Evolutionary conservation across 2,888 invertebrate species (phyloP), one percentile per base, ranked within the genome.

Genomic region (Dyspetes luteomarginatus): DNA sequence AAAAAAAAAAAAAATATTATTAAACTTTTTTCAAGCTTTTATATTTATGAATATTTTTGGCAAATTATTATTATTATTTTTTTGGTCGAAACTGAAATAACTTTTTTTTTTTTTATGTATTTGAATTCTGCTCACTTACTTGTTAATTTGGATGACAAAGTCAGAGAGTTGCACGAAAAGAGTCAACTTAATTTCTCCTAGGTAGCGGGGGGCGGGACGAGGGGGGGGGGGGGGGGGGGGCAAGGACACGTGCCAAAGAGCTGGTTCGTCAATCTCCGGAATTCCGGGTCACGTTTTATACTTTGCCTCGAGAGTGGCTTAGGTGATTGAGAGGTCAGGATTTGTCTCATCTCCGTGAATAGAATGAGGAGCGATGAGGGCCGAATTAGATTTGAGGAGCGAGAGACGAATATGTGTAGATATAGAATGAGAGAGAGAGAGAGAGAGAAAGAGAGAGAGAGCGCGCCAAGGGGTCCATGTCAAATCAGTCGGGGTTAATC

Each of bases 401-500:
- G 68, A 73, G 43, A 56, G 26, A 68, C 19, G 67, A 7, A 9
- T 12, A 50, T 24, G 43, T 68, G 26, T n/a, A 9, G 15, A n/a
- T 15, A 41, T 19, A 52, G n/a, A 2, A 9, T 50, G n/a, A 36
- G 52, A 22, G 26, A 64, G 30, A 62, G 30, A 24, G 45, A 52
- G 28, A 43, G 67, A 62, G n/a, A 12, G 0, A 55, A 22, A 55
- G 26, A 28, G 52, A 41, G 43, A 28, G 67, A 28, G 60, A 45
- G 17, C 15, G 9, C 50, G 56, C 64, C 36, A 60, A 50, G 48
- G 68, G 67, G 45, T 68, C 48, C 41, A 45, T 58, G 65, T 75
- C 75, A 58, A 80, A 80, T 80, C 75, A 75, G 75, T 36, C 36
- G 67, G 36, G 76, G 80, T 83, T 77, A 83, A 84, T 76, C 80